Evolutionary conservation across 2,888 invertebrate genomes (phyloP), one percentile per base, ranked within the genome.

Genomic region (Pollenia amentaria): DNA sequence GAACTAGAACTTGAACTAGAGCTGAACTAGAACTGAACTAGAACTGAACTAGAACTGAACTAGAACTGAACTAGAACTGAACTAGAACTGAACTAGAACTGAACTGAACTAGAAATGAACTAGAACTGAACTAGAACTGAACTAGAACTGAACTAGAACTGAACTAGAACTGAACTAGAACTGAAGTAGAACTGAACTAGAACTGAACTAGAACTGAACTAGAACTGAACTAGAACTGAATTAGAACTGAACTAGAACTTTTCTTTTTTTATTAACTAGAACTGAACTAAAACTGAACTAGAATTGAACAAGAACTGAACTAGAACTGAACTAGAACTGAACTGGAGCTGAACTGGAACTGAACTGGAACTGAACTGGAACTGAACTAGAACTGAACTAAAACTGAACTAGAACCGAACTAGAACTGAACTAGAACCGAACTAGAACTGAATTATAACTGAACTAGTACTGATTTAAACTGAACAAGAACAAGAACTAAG

Each of bases 221-320:
- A 29, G 7, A 60, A 38, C 29, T 9, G 60, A 60, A 38, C 21
- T 60, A 38, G 38, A n/a, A 60, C 29, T 60, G n/a, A n/a, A 38
- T n/a, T 51, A 16, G 16, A 51, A 51, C 51, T 51, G 51, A 51
- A 51, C 16, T 29, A 29, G 6, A 29, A 29, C 29, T 29, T n/a
- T n/a, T n/a, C n/a, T n/a, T n/a, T n/a, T n/a, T n/a, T n/a, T n/a
- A n/a, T n/a, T 3, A 16, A 16, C 51, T 51, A 51, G 51, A 51
- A 51, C 51, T 51, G 51, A 51, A 51, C 51, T 51, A 51, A n/a
- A 51, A 51, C 51, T 16, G n/a, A n/a, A 51, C 14, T n/a, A n/a
- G 16, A 51, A 16, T n/a, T 51, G n/a, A n/a, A 51, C 6, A 6
- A n/a, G 16, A 51, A 51, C 51, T 51, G n/a, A n/a, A 51, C 6